Conservation (phyloP, 2,797 vertebrate genomes). For the Liparis tanakae region DNA sequence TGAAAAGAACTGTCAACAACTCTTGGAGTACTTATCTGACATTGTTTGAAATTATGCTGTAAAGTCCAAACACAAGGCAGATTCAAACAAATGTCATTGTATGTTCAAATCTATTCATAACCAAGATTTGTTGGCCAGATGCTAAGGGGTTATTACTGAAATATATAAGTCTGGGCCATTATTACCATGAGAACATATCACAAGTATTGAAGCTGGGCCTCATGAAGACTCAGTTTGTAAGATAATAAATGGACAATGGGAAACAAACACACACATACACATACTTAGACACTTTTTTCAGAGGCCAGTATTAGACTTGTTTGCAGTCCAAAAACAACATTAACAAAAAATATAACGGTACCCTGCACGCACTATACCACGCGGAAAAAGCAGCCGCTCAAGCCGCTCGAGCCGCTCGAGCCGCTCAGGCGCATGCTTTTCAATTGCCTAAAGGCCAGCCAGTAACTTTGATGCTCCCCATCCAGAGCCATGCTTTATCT, state of each 20-base stretch:
- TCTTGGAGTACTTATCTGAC: neutral
- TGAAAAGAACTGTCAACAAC: neutral
- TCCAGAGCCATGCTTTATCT: too few relatives aligned
- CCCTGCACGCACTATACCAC: too few relatives aligned
- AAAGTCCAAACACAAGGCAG: constrained; percentile 31
- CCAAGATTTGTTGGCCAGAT: neutral
- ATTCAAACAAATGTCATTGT: constrained; percentile 47
- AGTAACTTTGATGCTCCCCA: too few relatives aligned
- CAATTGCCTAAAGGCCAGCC: too few relatives aligned
- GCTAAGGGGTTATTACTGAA: neutral
- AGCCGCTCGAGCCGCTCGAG: too few relatives aligned
- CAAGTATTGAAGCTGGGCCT: neutral
- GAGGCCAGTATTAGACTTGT: too few relatives aligned
- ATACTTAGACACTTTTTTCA: too few relatives aligned
- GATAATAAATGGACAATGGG: neutral
- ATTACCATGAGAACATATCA: neutral
- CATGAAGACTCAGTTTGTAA: neutral
- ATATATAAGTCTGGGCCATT: neutral
- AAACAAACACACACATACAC: neutral
- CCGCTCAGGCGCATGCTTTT: too few relatives aligned
- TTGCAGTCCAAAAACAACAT: too few relatives aligned
- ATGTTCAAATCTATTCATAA: constrained; percentile 22
- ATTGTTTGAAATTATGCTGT: constrained; percentile 13
- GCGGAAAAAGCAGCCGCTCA: too few relatives aligned
- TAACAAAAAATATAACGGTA: too few relatives aligned